Base-by-base conservation (phyloP, 2,797 vertebrate species). In the Spinus pinus region DNA sequence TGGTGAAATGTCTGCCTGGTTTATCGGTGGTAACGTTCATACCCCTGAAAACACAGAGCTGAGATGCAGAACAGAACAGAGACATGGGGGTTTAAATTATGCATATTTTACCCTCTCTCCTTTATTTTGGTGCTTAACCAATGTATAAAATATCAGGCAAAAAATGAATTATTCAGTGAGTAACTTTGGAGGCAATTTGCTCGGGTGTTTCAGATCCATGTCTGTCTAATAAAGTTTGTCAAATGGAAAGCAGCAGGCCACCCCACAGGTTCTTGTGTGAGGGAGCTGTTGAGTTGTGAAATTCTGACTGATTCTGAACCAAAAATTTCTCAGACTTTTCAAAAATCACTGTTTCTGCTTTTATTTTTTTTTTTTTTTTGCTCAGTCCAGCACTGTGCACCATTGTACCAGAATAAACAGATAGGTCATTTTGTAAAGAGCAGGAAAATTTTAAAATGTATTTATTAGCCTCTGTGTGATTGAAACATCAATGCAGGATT, bases 111-210 rank as follows among this genome's bases (percentile, higher is more conserved):
- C 62, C 78, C 31, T 91, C 62, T 62, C 66, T 64, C 44, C 66
- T 70, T 70, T 72, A 60, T 47, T 74, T 75, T 64, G 35, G 65
- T 80, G 42, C 69, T 93, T 92, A 92, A 86, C 53, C 78, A 69
- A 28, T 72, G 73, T 93, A 84, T 89, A 92, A 92, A 91, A 64
- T 94, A 88, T 42, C 81, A 94, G 74, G 74, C 62, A 87, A 75
- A 79, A 87, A 69, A 75, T 87, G n/a, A 93, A 91, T 95, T 94
- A 91, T 91, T 93, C 92, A 65, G 50, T 80, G 92, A 89, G 67
- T 84, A 65, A 61, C 87, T 84, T 66, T 10, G 78, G 62, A 89
- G 74, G 39, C 51, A 73, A 8, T 94, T 86, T 94, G 54, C 81
- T 87, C 1, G 3, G n/a, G 60, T 80, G 64, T 87, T 89, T 79